Evolutionary conservation across 2,888 invertebrate species (phyloP).

Genomic region (Palloptera scutellata): DNA sequence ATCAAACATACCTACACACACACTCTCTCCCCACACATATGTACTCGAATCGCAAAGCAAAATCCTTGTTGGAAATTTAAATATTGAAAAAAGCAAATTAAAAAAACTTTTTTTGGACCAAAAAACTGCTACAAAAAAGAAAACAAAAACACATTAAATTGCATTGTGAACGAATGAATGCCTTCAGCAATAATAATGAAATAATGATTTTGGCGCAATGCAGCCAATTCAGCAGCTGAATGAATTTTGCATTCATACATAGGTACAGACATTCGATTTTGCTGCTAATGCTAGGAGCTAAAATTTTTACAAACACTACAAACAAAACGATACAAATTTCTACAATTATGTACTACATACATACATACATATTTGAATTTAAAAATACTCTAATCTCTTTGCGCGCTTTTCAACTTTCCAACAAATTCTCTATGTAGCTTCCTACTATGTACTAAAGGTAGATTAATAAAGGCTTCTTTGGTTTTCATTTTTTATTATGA

Average conservation of each 20-base stretch:
- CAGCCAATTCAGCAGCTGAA: neutral
- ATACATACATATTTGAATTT: neutral
- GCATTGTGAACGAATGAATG: neutral
- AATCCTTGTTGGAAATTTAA: too few relatives aligned
- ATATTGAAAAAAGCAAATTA: too few relatives aligned
- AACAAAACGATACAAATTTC: too few relatives aligned
- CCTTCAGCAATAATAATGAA: slow-evolving; percentile 2
- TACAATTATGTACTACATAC: too few relatives aligned
- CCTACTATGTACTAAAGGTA: neutral
- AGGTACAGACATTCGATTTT: too few relatives aligned
- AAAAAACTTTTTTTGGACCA: too few relatives aligned
- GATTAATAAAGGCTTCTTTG: neutral
- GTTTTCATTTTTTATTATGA: neutral
- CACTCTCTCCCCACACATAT: neutral
- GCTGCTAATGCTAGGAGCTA: too few relatives aligned
- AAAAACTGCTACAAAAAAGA: neutral
- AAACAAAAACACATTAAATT: neutral
- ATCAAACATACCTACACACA: neutral
- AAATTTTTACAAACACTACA: too few relatives aligned
- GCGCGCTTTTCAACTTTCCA: neutral
- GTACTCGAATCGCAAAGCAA: neutral
- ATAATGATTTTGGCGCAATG: neutral
- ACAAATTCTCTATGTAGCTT: neutral
- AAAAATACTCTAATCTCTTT: neutral
- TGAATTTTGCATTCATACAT: too few relatives aligned